phyloP scores from a whole-genome alignment of 2,113 vertebrate genomes.

The Narcine bancroftii region DNA sequence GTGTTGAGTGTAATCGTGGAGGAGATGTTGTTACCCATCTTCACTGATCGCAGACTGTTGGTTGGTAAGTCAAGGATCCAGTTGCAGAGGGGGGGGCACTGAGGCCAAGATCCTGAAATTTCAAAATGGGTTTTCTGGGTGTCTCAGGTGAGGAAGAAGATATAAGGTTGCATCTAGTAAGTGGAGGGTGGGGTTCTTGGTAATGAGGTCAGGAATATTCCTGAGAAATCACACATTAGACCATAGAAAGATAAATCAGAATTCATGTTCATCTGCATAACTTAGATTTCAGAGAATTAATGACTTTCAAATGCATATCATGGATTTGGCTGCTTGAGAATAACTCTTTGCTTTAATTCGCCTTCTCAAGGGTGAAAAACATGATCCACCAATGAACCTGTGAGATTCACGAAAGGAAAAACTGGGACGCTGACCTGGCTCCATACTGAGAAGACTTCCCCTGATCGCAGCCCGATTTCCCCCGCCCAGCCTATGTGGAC shows the following conservation, averaged over 20 bases:
- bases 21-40: no score
- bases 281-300: not conserved
- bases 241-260: not conserved
- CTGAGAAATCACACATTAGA: not conserved
- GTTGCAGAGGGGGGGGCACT: no score
- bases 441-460: not conserved
- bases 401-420: not conserved
- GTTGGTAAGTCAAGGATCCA: no score
- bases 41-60: no score
- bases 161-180: no score
- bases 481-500: no score
- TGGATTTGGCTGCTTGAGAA: not conserved
- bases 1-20: no score
- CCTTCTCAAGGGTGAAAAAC: not conserved
- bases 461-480: not conserved
- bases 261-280: not conserved
- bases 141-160: not conserved
- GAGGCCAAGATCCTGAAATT: no score
- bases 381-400: not conserved
- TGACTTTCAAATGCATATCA: not conserved
- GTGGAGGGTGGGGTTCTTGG: not conserved
- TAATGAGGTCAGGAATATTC: not conserved
- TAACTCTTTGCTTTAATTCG: constrained; percentile 2
- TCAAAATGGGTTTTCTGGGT: no score
- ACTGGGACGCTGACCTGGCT: not conserved